A percentile compares a stretch with the other conserved stretches of the same genome.
Evolutionary conservation across 2,113 vertebrate genomes (phyloP).

Genomic region (Eulacestoma nigropectus): DNA sequence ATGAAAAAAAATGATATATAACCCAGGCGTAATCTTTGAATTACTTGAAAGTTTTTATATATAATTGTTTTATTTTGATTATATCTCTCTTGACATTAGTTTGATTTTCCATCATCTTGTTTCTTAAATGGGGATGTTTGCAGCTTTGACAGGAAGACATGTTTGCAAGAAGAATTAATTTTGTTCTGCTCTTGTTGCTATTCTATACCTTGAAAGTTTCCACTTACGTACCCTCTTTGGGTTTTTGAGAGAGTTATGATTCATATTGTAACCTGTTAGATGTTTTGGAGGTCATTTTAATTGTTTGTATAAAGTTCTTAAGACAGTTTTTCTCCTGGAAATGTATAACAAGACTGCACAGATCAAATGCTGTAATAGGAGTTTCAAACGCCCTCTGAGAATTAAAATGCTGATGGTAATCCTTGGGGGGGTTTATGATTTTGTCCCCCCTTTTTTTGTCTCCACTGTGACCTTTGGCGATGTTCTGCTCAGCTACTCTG

Average conservation of each 20-base stretch:
- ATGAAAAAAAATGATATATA: background rate
- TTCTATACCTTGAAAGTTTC: background rate
- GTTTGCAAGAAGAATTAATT: background rate
- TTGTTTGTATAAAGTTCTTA: background rate
- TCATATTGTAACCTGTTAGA: background rate
- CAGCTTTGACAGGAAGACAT: background rate
- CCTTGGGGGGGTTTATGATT: background rate
- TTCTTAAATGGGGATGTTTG: background rate
- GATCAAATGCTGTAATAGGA: background rate
- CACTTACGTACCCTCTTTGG: background rate
- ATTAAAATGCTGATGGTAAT: conserved; percentile 11
- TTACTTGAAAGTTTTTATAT: background rate
- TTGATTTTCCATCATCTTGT: conserved; percentile 5
- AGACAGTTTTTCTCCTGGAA: background rate
- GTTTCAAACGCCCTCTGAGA: background rate
- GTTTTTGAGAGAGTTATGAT: background rate
- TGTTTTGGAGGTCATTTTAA: background rate
- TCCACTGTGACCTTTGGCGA: background rate
- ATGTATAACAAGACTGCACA: background rate
- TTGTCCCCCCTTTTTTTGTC: background rate
- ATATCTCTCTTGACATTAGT: background rate
- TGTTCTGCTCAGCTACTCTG: conserved; percentile 24
- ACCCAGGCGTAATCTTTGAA: background rate
- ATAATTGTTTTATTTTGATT: background rate
- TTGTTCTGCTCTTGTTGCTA: background rate